A percentile compares a stretch with the other conserved stretches of the same genome.
phyloP scores from a whole-genome alignment of 2,797 vertebrate genomes.

The Adelosebastes latens region DNA sequence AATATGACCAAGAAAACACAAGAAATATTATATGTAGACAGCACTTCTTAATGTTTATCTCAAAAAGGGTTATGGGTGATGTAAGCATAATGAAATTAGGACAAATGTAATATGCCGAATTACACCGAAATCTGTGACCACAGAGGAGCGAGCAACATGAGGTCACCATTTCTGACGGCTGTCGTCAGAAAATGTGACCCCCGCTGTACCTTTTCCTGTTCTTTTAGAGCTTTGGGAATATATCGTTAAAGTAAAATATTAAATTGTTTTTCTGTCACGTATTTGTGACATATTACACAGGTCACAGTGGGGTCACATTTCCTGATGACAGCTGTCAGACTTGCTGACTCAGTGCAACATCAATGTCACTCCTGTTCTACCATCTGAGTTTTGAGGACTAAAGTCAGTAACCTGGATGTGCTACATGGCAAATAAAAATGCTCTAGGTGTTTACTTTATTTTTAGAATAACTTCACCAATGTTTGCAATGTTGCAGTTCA shows the following conservation, averaged over 20 bases:
- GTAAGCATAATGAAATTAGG: background rate
- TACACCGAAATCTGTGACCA: too few species aligned
- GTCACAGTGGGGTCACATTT: too few species aligned
- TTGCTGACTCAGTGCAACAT: background rate
- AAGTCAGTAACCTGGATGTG: background rate
- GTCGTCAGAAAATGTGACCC: too few species aligned
- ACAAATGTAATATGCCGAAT: too few species aligned
- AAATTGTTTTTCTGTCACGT: too few species aligned
- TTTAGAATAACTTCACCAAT: background rate
- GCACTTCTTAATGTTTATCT: background rate
- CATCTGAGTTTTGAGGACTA: background rate
- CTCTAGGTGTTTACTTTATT: background rate
- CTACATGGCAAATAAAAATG: background rate
- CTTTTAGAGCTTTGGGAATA: too few species aligned
- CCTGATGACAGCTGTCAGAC: too few species aligned
- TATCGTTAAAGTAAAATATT: too few species aligned
- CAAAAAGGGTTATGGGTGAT: background rate
- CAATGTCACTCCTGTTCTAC: background rate
- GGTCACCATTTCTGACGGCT: too few species aligned
- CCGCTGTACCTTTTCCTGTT: too few species aligned
- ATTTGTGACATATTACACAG: too few species aligned
- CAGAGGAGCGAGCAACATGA: too few species aligned
- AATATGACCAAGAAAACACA: background rate
- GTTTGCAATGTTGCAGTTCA: background rate
- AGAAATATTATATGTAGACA: background rate